Evolutionary conservation across 2,888 invertebrate species (phyloP), one percentile per base, ranked within the genome.

Genomic region (Dasysyrphus albostriatus): DNA sequence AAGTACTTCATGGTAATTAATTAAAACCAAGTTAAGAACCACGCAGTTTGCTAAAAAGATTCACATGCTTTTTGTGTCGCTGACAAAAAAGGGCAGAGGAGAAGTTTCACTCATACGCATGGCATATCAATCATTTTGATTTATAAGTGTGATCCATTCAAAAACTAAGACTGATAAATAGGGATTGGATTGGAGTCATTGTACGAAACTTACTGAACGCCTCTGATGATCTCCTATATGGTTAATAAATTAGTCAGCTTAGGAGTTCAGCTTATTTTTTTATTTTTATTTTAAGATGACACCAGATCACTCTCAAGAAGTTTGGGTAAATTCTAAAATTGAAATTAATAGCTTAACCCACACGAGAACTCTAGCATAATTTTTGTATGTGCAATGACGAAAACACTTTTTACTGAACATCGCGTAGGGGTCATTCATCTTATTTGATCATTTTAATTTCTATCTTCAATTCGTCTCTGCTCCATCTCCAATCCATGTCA

Each of bases 81-180:
- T 51, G 5, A 51, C 19, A 65, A 16, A 59, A 59, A 59, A 19
- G 37, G 34, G 44, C 61, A 42, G 63, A 42, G 10, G 3, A 16
- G 44, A 44, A 1, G 12, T 65, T 65, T 49, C 65, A 65, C 65
- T 47, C 67, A 49, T 39, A 19, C 34, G 37, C 37, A 44, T 24
- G n/a, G 47, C 14, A 69, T 10, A 69, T 69, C 67, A 69, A 69
- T 69, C 67, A 69, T 51, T 34, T 39, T 69, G 51, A 69, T 69
- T 69, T 69, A 69, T 51, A 34, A 24, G 10, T 69, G 67, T 51
- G 34, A 51, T 51, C 51, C 67, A 69, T 69, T 49, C 24, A 34
- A 51, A 37, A 51, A 37, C 19, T 9, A 8, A 51, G 24, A 51
- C 51, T 69, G 67, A 69, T 69, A 37, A 69, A 51, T 67, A 24